phyloP scores from a whole-genome alignment of 2,797 vertebrate species.

The Euthynnus affinis region DNA sequence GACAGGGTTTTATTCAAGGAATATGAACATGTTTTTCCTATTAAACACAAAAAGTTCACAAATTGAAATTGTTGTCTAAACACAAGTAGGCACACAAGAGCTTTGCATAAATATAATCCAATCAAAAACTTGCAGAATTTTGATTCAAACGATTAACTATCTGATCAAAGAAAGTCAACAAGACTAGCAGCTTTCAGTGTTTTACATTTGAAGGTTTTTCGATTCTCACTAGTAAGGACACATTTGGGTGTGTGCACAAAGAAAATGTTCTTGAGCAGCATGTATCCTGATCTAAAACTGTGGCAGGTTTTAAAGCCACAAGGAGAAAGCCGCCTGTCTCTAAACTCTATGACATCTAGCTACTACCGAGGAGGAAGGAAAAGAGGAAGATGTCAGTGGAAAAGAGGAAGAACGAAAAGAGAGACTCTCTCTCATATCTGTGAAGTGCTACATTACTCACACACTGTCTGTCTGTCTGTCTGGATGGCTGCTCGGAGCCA shows the following conservation, averaged over 20 bases:
- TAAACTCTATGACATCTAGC: not conserved
- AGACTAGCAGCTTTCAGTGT: no score
- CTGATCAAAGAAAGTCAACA: not conserved
- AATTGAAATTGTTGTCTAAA: no score
- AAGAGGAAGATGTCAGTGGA: no score
- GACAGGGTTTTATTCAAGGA: no score
- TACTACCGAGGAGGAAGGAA: not conserved
- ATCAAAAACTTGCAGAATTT: no score
- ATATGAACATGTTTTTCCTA: no score
- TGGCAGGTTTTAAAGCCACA: not conserved
- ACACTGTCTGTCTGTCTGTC: slow-evolving; percentile 23
- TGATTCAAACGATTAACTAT: not conserved
- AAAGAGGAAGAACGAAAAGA: not conserved
- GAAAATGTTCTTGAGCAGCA: not conserved
- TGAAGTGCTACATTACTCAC: slow-evolving; percentile 24
- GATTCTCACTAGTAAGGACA: not conserved
- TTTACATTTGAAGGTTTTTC: no score
- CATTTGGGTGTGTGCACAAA: no score
- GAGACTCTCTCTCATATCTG: slow-evolving; percentile 3
- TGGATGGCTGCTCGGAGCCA: slow-evolving; percentile 20
- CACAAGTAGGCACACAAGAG: no score
- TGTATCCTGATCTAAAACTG: not conserved
- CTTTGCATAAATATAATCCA: no score
- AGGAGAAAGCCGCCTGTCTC: not conserved
- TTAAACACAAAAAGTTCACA: no score